phyloP scores from a whole-genome alignment of 2,888 invertebrate species.

The Sympetrum striolatum region DNA sequence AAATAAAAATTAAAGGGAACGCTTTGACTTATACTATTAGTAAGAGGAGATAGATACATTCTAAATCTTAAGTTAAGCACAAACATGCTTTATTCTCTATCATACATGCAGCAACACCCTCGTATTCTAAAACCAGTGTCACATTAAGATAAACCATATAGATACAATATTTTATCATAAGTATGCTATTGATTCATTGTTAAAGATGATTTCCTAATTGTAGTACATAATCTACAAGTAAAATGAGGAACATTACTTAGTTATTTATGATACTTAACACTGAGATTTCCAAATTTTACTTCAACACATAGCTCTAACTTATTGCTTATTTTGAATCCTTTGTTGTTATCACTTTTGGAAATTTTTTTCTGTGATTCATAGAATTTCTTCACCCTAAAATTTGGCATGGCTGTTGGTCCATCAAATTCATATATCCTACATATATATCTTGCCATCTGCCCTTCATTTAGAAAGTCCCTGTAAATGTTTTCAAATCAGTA shows the following conservation, averaged over 20 bases:
- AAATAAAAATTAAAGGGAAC: too few relatives aligned
- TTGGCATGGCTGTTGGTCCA: neutral
- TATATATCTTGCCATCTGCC: neutral
- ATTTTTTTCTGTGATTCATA: neutral
- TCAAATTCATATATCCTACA: neutral
- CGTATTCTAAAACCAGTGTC: too few relatives aligned
- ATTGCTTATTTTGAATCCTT: neutral
- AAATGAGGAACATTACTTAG: too few relatives aligned
- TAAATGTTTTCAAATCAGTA: neutral
- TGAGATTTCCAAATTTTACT: conserved; percentile 22
- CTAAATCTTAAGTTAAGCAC: too few relatives aligned
- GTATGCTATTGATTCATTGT: neutral
- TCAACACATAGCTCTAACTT: neutral
- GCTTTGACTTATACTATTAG: too few relatives aligned
- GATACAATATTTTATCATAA: too few relatives aligned
- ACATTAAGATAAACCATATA: too few relatives aligned
- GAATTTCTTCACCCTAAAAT: neutral
- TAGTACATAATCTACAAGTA: too few relatives aligned
- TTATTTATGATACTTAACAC: neutral
- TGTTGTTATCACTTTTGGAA: neutral
- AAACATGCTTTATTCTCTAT: too few relatives aligned
- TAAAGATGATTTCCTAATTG: neutral
- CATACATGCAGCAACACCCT: too few relatives aligned
- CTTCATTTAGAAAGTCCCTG: conserved; percentile 1
- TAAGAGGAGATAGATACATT: too few relatives aligned